Conservation (phyloP, 2,113 vertebrate genomes). For the Heterotilapia buettikoferi region DNA sequence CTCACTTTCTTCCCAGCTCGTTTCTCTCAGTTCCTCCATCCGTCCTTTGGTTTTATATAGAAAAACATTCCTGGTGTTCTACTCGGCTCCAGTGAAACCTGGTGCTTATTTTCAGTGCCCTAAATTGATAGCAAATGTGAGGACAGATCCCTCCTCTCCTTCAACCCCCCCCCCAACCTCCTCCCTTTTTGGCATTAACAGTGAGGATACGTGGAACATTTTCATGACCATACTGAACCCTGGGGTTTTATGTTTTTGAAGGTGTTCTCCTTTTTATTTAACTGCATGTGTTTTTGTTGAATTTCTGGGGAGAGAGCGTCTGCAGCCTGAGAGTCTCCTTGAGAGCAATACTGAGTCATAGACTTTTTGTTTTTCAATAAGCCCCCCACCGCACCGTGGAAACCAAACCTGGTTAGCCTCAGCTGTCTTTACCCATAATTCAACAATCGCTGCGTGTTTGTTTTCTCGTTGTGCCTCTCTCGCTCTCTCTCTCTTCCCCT, state of each 20-base stretch:
- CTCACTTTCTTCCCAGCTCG: not conserved
- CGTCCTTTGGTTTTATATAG: conserved; percentile 66
- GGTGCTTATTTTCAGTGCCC: conserved; percentile 75
- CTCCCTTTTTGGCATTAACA: conserved; percentile 60
- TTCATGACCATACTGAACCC: conserved; percentile 63
- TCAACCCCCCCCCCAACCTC: conserved; percentile 10
- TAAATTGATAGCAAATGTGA: conserved; percentile 82
- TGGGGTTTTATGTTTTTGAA: conserved; percentile 69
- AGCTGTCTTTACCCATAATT: conserved; percentile 74
- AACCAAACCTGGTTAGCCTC: conserved; percentile 72
- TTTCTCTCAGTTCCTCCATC: conserved; percentile 23
- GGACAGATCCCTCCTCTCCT: conserved; percentile 63
- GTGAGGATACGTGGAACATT: conserved; percentile 72
- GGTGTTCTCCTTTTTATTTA: conserved; percentile 66
- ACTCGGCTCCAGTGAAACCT: conserved; percentile 68
- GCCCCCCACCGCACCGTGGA: conserved; percentile 59
- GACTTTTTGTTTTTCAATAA: conserved; percentile 69
- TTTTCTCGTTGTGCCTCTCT: conserved; percentile 38
- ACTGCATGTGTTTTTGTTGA: conserved; percentile 64
- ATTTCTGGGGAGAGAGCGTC: conserved; percentile 40
- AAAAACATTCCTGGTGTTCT: conserved; percentile 76
- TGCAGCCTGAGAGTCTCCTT: conserved; percentile 50
- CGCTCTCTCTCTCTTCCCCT: not conserved
- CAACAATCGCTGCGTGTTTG: conserved; percentile 62
- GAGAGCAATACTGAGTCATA: conserved; percentile 58